Base-by-base conservation (phyloP, 2,888 invertebrate genomes). In the Drosophila algonquin region DNA sequence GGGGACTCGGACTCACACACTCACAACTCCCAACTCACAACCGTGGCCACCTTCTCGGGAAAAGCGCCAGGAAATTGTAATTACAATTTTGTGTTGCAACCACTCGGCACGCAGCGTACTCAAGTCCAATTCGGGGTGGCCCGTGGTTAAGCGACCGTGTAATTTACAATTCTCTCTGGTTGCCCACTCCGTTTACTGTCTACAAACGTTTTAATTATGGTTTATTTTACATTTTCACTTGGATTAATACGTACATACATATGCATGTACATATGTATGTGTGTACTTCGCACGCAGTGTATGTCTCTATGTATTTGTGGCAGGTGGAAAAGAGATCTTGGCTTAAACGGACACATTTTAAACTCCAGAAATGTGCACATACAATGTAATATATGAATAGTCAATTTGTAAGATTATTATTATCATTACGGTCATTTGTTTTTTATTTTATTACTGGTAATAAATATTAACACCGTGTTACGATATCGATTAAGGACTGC, bases 81-180 rank as follows among this genome's bases (percentile, higher is more conserved):
- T 82, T 82, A 82, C 80, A 85, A 85, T 80, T 81, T 82, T 52
- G 73, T 78, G 76, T 80, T 80, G 72, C 86, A 85, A 85, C 82
- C 82, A 82, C 82, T 84, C 58, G 51, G 60, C 72, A 71, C 65
- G 65, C 67, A 68, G 76, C 70, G 70, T 70, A 67, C 78, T 76
- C 74, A 74, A 76, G 71, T 72, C 63, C 59, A 51, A 56, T 67
- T 63, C 73, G 58, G 83, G 82, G 83, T 85, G 40, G 40, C 68
- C 80, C 90, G 90, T 91, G 91, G 79, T 86, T 90, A 91, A 91
- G 89, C 90, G 91, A 90, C 85, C 91, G 91, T 91, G 90, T 91
- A 91, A 91, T 91, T 90, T 89, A 89, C 91, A 90, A 89, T 91
- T 91, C 90, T 81, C 80, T 83, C 80, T 87, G 87, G 90, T 84